Evolutionary conservation across 64 coral and sea anemone genomes (phyloP), one percentile per base, ranked within the genome.

Genomic region (Pachyseris speciosa): DNA sequence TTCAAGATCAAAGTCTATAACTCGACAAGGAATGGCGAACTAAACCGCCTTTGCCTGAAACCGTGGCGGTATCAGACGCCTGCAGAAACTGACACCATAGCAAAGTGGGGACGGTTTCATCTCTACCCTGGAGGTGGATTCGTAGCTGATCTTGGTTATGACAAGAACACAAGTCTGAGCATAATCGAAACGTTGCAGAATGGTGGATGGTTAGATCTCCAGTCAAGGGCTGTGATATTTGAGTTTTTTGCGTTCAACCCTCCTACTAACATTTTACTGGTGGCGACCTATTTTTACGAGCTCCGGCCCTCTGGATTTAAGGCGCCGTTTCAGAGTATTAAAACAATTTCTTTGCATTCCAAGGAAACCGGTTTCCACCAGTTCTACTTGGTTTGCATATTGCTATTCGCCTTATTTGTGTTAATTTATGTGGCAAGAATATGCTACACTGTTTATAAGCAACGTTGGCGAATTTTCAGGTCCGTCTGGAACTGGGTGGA

Each of bases 401-500:
- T 87, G 40, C 16, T 87, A 5, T 58, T 87, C 36, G 76, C 76
- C 29, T 17, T 88, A 26, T 31, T 76, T 11, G 36, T 64, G 10
- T 10, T 88, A 13, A 26, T 88, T 37, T 88, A 64, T 32, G 27
- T 42, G 8, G 75, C 40, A 31, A 39, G 29, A 31, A 43, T 32
- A 77, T 64, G 70, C n/a, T 76, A 63, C 45, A 45, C 30, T 13
- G 1, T 77, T 27, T 53, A 39, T 37, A 76, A 88, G 37, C 71
- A 75, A 10, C 58, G 63, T 2, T 29, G n/a, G 26, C 4, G 52
- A 30, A 76, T 44, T 88, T 77, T 88, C 15, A 64, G 55, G 20
- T 76, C 37, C 1, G 15, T 88, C 9, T 88, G 86, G 86, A 88
- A 88, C 64, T 88, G 86, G 86, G 47, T 88, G 26, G 53, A 72